Evolutionary conservation across 1,140 invertebrate species (phyloP).

Genomic region (Meloidogyne hapla): DNA sequence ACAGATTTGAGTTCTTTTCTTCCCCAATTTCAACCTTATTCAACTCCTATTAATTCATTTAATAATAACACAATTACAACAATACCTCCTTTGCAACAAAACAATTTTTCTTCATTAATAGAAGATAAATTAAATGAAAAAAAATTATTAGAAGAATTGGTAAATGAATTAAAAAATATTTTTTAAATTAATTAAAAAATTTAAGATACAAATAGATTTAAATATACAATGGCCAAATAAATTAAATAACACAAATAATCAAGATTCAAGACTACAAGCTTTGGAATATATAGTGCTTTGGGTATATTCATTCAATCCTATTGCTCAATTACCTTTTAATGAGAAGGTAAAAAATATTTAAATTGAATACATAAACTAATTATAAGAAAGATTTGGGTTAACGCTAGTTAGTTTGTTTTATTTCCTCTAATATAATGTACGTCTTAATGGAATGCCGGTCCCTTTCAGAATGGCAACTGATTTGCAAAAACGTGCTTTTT

Average conservation of each 20-base stretch:
- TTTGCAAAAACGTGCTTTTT: no score
- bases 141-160: not conserved
- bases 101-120: not conserved
- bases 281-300: constrained; percentile 14
- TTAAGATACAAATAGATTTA: constrained; percentile 8
- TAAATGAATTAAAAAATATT: not conserved
- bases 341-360: constrained; percentile 17
- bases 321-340: constrained; percentile 8
- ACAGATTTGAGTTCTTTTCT: not conserved
- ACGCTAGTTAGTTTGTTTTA: no score
- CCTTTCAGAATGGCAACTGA: no score
- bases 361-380: no score
- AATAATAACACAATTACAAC: not conserved
- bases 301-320: not conserved
- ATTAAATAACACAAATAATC: not conserved
- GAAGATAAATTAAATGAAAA: not conserved
- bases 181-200: not conserved
- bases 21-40: not conserved
- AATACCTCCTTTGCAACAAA: not conserved
- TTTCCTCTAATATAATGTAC: no score
- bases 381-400: no score
- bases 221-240: not conserved
- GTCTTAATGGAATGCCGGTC: no score
- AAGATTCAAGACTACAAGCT: not conserved
- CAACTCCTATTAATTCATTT: not conserved